Percentiles rank a stretch among this genome's conserved stretches.
These are phyloP conservation scores for Cheilosia vernalis DNA, from an alignment of 2,888 invertebrate species.

Conservation along the genomic window DNA sequence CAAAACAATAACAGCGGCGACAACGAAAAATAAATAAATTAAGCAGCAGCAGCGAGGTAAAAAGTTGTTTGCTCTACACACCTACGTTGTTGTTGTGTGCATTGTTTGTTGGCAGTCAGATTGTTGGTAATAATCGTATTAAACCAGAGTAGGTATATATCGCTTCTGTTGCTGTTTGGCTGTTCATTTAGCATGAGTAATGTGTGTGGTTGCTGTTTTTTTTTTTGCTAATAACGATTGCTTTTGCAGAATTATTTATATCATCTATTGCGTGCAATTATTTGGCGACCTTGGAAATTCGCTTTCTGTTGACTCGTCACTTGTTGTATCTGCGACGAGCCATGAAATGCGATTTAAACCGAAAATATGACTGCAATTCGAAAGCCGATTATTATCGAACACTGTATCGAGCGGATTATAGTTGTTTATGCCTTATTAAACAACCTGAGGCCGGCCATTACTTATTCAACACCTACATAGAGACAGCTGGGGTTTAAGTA, in stretches of 20 bases:
- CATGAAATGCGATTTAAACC: conserved; percentile 25
- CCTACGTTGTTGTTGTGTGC: conserved; percentile 50
- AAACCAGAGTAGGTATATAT: conserved; percentile 33
- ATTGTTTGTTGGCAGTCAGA: conserved; percentile 57
- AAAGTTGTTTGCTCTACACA: conserved; percentile 70
- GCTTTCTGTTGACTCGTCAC: too few species aligned
- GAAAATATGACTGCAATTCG: not conserved
- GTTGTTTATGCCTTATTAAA: not conserved
- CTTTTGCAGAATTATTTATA: not conserved
- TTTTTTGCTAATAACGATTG: conserved; percentile 48
- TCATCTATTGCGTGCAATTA: too few species aligned
- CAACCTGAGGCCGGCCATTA: not conserved
- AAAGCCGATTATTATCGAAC: not conserved
- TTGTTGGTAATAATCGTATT: conserved; percentile 70
- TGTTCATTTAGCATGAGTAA: conserved; percentile 59
- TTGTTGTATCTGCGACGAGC: conserved; percentile 12
- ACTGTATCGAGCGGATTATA: not conserved
- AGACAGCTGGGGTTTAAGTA: too few species aligned
- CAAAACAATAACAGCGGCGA: conserved; percentile 1
- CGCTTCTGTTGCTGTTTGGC: conserved; percentile 16
- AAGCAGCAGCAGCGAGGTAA: conserved; percentile 31
- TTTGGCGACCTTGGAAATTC: too few species aligned
- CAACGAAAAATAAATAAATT: conserved; percentile 14
- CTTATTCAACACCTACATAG: not conserved
- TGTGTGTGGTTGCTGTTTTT: conserved; percentile 38